Evolutionary conservation across 2,797 vertebrate genomes (phyloP).

Genomic region (Hydrophis major): DNA sequence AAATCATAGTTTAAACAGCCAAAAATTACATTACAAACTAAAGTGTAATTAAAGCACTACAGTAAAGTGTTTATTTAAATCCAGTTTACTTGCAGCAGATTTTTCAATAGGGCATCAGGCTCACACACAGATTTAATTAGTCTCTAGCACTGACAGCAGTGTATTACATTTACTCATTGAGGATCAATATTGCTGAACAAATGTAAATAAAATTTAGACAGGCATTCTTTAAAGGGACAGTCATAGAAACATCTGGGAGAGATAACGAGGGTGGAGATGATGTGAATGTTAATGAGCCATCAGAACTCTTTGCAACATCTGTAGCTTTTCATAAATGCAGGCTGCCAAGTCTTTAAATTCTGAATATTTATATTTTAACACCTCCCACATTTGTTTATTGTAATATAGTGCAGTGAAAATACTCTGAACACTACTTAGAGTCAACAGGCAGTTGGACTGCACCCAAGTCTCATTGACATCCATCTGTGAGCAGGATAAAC

Average conservation of each 20-base stretch:
- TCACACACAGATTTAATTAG: constrained; percentile 85
- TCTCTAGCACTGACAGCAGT: constrained; percentile 80
- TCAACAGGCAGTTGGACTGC: not conserved
- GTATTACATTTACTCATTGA: constrained; percentile 80
- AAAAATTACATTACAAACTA: constrained; percentile 87
- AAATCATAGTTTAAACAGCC: constrained; percentile 89
- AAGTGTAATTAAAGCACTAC: constrained; percentile 96
- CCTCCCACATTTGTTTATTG: not conserved
- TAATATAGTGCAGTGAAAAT: not conserved
- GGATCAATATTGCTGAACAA: constrained; percentile 77
- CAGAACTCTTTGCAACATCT: constrained; percentile 32
- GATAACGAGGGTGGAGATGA: constrained; percentile 67
- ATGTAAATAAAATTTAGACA: constrained; percentile 79
- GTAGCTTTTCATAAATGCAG: constrained; percentile 45
- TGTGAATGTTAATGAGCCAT: constrained; percentile 68
- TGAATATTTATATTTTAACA: constrained; percentile 4
- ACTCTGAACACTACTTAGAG: not conserved
- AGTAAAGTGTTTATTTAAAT: constrained; percentile 97
- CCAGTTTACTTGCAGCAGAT: constrained; percentile 85
- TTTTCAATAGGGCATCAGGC: constrained; percentile 84
- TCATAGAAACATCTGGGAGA: constrained; percentile 73
- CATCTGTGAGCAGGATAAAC: not conserved
- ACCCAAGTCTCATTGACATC: constrained; percentile 2
- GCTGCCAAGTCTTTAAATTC: not conserved
- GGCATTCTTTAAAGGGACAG: constrained; percentile 76